Conservation (phyloP, 2,888 invertebrate genomes). For the Sinhomidia bicolor region DNA sequence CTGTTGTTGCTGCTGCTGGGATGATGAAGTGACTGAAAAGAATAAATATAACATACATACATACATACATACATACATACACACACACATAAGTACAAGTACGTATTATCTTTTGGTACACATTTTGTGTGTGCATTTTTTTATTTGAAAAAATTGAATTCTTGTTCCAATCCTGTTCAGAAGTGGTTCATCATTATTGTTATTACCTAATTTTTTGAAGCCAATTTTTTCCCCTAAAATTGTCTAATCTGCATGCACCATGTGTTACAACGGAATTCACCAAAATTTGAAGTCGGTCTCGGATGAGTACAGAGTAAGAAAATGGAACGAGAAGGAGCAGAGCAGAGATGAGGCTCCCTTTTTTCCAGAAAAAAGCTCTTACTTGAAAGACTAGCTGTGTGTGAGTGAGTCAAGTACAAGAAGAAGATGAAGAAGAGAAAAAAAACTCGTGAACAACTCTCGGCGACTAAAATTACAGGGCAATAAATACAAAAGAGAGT, state of each 20-base stretch:
- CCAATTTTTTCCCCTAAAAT: conserved; percentile 41
- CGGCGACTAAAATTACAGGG: conserved; percentile 69
- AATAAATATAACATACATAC: too few species aligned
- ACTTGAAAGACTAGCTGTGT: too few species aligned
- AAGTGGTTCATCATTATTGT: conserved; percentile 66
- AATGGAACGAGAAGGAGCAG: not conserved
- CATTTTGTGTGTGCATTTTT: conserved; percentile 32
- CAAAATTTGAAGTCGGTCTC: conserved; percentile 65
- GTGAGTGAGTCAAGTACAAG: too few species aligned
- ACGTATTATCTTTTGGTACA: conserved; percentile 5
- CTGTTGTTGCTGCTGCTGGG: conserved; percentile 1
- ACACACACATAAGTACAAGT: too few species aligned
- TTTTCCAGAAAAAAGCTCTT: not conserved
- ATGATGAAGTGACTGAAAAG: conserved; percentile 53
- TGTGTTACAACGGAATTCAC: conserved; percentile 62
- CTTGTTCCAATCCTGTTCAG: conserved; percentile 46
- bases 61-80: too few species aligned
- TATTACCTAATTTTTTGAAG: conserved; percentile 17
- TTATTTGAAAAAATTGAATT: conserved; percentile 63
- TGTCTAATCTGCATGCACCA: conserved; percentile 65
- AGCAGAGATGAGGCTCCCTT: not conserved
- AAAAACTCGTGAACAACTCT: conserved; percentile 69
- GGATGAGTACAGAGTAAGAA: conserved; percentile 15
- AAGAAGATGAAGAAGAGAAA: too few species aligned
- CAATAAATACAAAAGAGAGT: conserved; percentile 61